These are phyloP conservation scores for Sebastolobus altivelis DNA, from an alignment of 2,797 vertebrate genomes.

Conservation along the genomic window DNA sequence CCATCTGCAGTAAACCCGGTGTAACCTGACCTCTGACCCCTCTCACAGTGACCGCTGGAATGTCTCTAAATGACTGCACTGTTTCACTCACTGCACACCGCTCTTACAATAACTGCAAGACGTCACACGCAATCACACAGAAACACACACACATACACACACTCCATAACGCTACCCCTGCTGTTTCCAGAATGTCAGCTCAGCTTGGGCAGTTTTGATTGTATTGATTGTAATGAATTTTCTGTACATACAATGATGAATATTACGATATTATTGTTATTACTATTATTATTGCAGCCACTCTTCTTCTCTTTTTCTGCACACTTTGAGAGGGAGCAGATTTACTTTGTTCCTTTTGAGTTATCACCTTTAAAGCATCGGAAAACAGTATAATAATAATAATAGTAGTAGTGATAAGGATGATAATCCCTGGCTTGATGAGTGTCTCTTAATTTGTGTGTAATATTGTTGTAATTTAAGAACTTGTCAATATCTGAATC, in stretches of 20 bases:
- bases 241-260: slow-evolving; percentile 85
- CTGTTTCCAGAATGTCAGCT: slow-evolving; percentile 88
- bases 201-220: slow-evolving; percentile 90
- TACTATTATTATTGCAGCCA: slow-evolving; percentile 82
- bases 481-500: slow-evolving; percentile 83
- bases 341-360: slow-evolving; percentile 69
- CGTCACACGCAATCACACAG: slow-evolving; percentile 52
- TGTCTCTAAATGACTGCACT: slow-evolving; percentile 72
- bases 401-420: slow-evolving; percentile 84
- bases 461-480: slow-evolving; percentile 88
- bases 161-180: slow-evolving; percentile 72
- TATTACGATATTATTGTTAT: slow-evolving; percentile 84
- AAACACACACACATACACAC: slow-evolving; percentile 39
- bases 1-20: slow-evolving; percentile 38
- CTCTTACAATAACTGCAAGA: slow-evolving; percentile 60
- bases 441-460: slow-evolving; percentile 88
- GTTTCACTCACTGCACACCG: slow-evolving; percentile 68
- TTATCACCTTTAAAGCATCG: slow-evolving; percentile 74
- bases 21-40: slow-evolving; percentile 58
- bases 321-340: slow-evolving; percentile 75
- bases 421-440: slow-evolving; percentile 86
- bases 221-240: slow-evolving; percentile 88
- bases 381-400: slow-evolving; percentile 78
- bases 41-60: slow-evolving; percentile 71
- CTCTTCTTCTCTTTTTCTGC: slow-evolving; percentile 74